These are phyloP conservation scores for Xanthorhoe designata DNA, from an alignment of 2,888 invertebrate species.

Conservation along the genomic window DNA sequence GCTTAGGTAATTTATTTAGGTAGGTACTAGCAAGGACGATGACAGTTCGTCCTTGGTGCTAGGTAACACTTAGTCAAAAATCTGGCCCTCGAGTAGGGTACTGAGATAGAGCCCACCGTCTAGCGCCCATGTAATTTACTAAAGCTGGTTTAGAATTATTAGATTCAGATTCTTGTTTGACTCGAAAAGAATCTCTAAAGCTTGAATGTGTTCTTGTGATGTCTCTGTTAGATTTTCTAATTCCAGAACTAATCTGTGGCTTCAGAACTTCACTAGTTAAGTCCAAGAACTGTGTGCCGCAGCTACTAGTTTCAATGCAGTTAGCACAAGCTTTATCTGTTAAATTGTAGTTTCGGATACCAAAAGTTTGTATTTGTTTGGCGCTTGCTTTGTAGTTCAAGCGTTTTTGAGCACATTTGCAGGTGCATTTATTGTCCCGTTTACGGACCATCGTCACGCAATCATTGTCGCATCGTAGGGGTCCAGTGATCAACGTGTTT, in stretches of 20 bases:
- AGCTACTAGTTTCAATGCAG: conserved; percentile 47
- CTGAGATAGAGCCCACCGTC: conserved; percentile 67
- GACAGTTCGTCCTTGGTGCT: too few relatives aligned
- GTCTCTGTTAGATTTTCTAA: conserved; percentile 24
- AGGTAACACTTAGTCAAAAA: conserved; percentile 51
- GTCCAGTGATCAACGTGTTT: conserved; percentile 61
- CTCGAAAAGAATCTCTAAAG: conserved; percentile 9
- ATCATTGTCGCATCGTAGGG: conserved; percentile 56
- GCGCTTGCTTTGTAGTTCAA: conserved; percentile 39
- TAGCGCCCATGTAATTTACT: conserved; percentile 46
- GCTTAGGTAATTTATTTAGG: too few relatives aligned
- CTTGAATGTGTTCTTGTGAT: conserved; percentile 10
- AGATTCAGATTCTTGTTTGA: conserved; percentile 8
- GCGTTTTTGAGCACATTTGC: conserved; percentile 50
- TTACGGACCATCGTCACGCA: conserved; percentile 62
- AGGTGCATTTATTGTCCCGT: conserved; percentile 50
- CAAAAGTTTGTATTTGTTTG: conserved; percentile 57
- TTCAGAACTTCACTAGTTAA: conserved; percentile 19
- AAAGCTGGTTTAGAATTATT: conserved; percentile 11
- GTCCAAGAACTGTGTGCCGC: conserved; percentile 56
- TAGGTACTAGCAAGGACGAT: too few relatives aligned
- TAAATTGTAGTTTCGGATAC: conserved; percentile 36
- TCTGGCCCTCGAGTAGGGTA: conserved; percentile 67
- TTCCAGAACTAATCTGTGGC: conserved; percentile 7
- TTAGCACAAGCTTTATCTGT: conserved; percentile 63